Percentiles rank a stretch among this genome's conserved stretches.
These are phyloP conservation scores for Drosophila paranaensis DNA, from an alignment of 2,888 invertebrate genomes.

Conservation along the genomic window DNA sequence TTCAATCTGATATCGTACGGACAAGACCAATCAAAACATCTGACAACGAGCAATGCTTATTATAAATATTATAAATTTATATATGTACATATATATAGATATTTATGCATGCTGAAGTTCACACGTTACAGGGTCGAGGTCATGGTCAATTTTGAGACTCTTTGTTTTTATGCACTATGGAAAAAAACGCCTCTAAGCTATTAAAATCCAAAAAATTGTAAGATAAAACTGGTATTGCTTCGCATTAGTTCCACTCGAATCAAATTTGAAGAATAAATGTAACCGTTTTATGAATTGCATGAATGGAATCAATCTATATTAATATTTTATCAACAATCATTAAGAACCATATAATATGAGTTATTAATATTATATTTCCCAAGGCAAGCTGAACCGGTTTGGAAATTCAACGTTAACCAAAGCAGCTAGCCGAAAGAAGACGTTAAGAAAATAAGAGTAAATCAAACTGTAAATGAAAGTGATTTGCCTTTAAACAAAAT, in stretches of 20 bases:
- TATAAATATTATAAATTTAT: constrained; percentile 9
- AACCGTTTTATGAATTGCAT: not conserved
- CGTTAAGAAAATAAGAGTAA: not conserved
- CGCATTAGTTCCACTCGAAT: not conserved
- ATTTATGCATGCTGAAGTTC: constrained; percentile 41
- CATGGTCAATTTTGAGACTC: constrained; percentile 34
- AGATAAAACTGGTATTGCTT: constrained; percentile 10
- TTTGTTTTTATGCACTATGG: constrained; percentile 24
- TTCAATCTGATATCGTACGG: constrained; percentile 11
- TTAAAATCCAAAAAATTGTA: not conserved
- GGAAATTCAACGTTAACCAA: too few species aligned
- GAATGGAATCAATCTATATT: not conserved
- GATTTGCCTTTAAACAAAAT: too few species aligned
- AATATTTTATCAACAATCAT: not conserved
- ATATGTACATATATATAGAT: too few species aligned
- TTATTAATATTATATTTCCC: not conserved
- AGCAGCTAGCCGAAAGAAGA: not conserved
- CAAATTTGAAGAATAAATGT: not conserved
- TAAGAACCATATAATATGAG: not conserved
- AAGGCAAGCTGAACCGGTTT: not conserved
- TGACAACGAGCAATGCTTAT: constrained; percentile 22
- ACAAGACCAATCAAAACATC: constrained; percentile 16
- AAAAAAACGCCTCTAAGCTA: constrained; percentile 29
- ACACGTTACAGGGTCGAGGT: constrained; percentile 68
- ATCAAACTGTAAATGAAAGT: not conserved